Evolutionary conservation across 2,888 invertebrate species (phyloP), one percentile per base, ranked within the genome.

Genomic region (Xestoiulus laeticollis): DNA sequence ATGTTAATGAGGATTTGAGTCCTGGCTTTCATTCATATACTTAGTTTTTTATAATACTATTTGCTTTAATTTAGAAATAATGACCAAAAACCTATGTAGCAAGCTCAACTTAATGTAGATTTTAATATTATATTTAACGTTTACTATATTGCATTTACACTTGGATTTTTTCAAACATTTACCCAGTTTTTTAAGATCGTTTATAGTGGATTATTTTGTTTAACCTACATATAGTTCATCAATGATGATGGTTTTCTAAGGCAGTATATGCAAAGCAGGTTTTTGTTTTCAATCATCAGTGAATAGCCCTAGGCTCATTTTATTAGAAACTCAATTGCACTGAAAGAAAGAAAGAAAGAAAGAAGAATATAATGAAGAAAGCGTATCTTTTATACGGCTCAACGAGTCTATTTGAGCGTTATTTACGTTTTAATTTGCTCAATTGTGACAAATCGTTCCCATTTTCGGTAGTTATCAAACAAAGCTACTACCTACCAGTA

Each of bases 371-470:
- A n/a, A n/a, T 59, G 59, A n/a, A 59, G n/a, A 59, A 59, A 12
- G n/a, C 19, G n/a, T n/a, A n/a, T 59, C 59, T n/a, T 59, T 59
- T 6, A 2, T 38, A 38, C 59, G 59, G n/a, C n/a, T 59, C n/a
- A n/a, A 59, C 12, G 59, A 59, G n/a, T n/a, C 59, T 59, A n/a
- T 3, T 59, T n/a, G n/a, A 59, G n/a, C 59, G 59, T 59, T 59
- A n/a, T 59, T 59, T 59, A 59, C n/a, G 59, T 59, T 59, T 59
- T 59, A 59, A 59, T 59, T 59, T n/a, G 59, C n/a, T 19, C 59
- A 59, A 59, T 59, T 59, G 59, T 59, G 59, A 59, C 59, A 59
- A 59, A 59, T 59, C 59, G 19, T 59, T n/a, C 5, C 59, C 59
- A 19, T 59, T 19, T 59, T 19, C 59, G 59, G 59, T n/a, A n/a